Percentiles rank a stretch among this genome's conserved stretches.
Conservation (phyloP, 2,797 vertebrate species). For the Borostomias antarcticus region DNA sequence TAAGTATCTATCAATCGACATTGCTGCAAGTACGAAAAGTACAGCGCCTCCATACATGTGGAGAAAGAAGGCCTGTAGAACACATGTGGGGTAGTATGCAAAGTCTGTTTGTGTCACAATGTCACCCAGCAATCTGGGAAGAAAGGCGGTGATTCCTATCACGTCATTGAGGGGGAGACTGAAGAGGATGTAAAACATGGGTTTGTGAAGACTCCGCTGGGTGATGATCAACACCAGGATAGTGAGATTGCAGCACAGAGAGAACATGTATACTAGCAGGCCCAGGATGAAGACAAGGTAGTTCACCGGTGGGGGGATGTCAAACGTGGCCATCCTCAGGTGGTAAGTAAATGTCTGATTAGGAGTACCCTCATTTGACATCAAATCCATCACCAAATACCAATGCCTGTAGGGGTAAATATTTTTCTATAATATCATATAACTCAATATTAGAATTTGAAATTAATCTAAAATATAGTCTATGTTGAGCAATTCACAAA, state of each 20-base stretch:
- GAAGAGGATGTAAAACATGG: conserved; percentile 72
- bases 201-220: conserved; percentile 68
- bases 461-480: not conserved
- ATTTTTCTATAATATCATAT: not conserved
- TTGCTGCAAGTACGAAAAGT: conserved; percentile 11
- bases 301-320: conserved; percentile 6
- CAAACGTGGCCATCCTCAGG: not conserved
- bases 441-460: not conserved
- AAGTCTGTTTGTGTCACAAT: conserved; percentile 46
- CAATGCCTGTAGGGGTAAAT: not conserved
- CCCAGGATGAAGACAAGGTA: conserved; percentile 3
- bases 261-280: conserved; percentile 31
- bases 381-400: not conserved
- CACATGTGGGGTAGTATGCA: not conserved
- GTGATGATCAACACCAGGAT: conserved; percentile 68
- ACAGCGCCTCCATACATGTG: not conserved
- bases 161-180: conserved; percentile 73
- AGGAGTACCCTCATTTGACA: not conserved
- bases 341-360: conserved; percentile 4
- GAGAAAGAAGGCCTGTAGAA: conserved; percentile 9
- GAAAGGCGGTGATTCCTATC: conserved; percentile 67
- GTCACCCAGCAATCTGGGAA: conserved; percentile 69
- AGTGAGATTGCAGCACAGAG: conserved; percentile 67
- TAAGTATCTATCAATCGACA: conserved; percentile 42
- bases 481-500: not conserved